These are phyloP conservation scores for Penaeus vannamei DNA, from an alignment of 1,140 invertebrate species.

Conservation along the genomic window DNA sequence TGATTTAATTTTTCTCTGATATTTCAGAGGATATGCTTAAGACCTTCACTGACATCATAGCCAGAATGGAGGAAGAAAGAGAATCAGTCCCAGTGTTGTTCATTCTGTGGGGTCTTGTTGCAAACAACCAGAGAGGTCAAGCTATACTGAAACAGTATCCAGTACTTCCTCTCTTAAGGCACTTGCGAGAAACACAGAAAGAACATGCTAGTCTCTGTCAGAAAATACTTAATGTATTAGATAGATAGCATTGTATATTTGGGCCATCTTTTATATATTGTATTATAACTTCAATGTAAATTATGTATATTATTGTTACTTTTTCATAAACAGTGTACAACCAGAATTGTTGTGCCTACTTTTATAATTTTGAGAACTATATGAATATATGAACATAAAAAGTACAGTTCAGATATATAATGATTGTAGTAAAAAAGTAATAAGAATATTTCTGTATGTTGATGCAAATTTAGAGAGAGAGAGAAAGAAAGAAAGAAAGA, in stretches of 20 bases:
- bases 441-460: too few relatives aligned
- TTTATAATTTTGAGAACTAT: too few relatives aligned
- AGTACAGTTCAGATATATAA: too few relatives aligned
- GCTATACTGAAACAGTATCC: slow-evolving; percentile 51
- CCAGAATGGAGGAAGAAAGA: neutral
- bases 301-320: neutral
- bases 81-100: neutral
- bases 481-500: too few relatives aligned
- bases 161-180: slow-evolving; percentile 13
- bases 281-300: neutral
- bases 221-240: neutral
- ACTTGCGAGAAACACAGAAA: slow-evolving; percentile 22
- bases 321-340: neutral
- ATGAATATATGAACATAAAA: too few relatives aligned
- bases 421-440: too few relatives aligned
- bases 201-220: neutral
- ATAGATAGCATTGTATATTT: neutral
- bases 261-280: too few relatives aligned
- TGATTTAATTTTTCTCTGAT: neutral
- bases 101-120: slow-evolving; percentile 46
- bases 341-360: too few relatives aligned
- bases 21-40: neutral
- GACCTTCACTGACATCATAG: neutral
- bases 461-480: too few relatives aligned
- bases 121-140: slow-evolving; percentile 55